Evolutionary conservation across 2,797 vertebrate species (phyloP), one percentile per base, ranked within the genome.

Genomic region (Trachurus trachurus): DNA sequence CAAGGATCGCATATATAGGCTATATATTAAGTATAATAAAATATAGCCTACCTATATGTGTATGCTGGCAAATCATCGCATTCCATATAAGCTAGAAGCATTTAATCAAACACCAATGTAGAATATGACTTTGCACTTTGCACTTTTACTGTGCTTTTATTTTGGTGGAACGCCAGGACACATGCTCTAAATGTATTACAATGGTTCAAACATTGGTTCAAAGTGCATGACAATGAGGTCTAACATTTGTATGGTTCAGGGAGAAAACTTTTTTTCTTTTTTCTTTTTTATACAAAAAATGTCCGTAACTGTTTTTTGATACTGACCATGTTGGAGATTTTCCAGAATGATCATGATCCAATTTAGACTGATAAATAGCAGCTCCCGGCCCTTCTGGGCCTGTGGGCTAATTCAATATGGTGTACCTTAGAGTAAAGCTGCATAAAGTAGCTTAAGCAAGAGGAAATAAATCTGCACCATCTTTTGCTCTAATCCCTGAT

Each of bases 391-490:
- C 66, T 68, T 53, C 71, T 82, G 76, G 56, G 66, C 78, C 15
- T 3, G n/a, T 53, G 42, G 66, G 79, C 85, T 92, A 89, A 90
- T 89, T 88, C 80, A 88, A 60, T 88, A 87, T 54, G 52, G 67
- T 91, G 88, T 91, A 74, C 87, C 76, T 83, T 74, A 54, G 78
- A 67, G 74, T 90, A 90, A 95, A 94, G 87, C 92, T 91, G 79
- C 72, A 87, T 88, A 76, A 93, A 92, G 87, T 78, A 85, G 88
- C 85, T 93, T 91, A 88, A 71, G 77, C 13, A 13, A 50, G 57
- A 66, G 62, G 69, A 77, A 75, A 77, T 71, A 47, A 74, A 67
- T 69, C 66, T 47, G 66, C 50, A 78, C 29, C 70, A 77, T 71
- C 52, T 70, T 83, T 81, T 72, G 53, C 68, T 56, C 16, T 68